Conservation (phyloP, 2,888 invertebrate species). For the Bellardia bayeri region DNA sequence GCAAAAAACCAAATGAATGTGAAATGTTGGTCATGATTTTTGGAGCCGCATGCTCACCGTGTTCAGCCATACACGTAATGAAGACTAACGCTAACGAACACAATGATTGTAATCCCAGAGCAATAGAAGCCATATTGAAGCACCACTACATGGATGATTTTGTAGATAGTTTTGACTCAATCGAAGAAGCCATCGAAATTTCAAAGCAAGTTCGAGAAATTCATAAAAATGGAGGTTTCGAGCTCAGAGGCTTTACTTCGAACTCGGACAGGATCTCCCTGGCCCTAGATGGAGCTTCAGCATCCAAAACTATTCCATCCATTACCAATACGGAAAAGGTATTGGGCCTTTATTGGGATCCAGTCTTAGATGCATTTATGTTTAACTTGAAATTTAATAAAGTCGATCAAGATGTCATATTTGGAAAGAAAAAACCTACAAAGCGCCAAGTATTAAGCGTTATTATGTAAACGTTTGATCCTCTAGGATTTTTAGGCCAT, state of each 20-base stretch:
- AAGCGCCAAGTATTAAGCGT: constrained; percentile 55
- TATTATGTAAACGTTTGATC: constrained; percentile 55
- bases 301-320: constrained; percentile 1
- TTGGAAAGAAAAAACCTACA: constrained; percentile 31
- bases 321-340: constrained; percentile 12
- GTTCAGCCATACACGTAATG: constrained; percentile 43
- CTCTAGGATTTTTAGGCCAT: constrained; percentile 55
- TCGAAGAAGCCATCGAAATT: constrained; percentile 55
- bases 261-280: constrained; percentile 39
- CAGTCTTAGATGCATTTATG: constrained; percentile 34
- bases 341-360: constrained; percentile 45
- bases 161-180: constrained; percentile 54
- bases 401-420: constrained; percentile 8
- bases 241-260: constrained; percentile 55
- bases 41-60: no score
- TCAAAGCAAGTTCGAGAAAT: constrained; percentile 39
- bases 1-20: constrained; percentile 39
- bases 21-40: constrained; percentile 61
- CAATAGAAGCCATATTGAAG: constrained; percentile 48
- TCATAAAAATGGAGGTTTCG: constrained; percentile 56
- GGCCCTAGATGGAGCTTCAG: constrained; percentile 21
- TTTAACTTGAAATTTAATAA: constrained; percentile 36
- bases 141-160: constrained; percentile 70
- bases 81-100: constrained; percentile 35
- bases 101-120: constrained; percentile 24